These are phyloP conservation scores for Gymnopithys bicolor DNA, from an alignment of 2,797 vertebrate species.

Conservation along the genomic window DNA sequence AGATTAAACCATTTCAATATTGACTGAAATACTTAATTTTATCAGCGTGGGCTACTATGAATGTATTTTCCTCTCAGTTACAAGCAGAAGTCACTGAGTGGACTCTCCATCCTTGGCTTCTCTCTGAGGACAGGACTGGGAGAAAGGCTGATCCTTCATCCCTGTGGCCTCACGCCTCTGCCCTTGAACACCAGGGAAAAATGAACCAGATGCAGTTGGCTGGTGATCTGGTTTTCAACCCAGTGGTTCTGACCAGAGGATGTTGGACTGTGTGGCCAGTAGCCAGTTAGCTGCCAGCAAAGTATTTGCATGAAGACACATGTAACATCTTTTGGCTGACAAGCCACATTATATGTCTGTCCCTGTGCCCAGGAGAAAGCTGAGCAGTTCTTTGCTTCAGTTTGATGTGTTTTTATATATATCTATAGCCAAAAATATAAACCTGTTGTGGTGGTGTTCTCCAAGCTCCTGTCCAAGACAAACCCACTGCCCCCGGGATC, in stretches of 20 bases:
- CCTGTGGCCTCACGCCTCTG: not conserved
- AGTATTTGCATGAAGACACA: not conserved
- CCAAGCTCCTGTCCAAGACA: not conserved
- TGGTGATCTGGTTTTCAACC: conserved; percentile 2
- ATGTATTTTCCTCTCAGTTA: not conserved
- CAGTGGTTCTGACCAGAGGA: not conserved
- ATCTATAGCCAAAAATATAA: not conserved
- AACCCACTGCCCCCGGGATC: not conserved
- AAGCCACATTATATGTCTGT: not conserved
- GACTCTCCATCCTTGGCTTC: not conserved
- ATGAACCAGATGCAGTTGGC: not conserved
- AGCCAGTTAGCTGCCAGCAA: conserved; percentile 5
- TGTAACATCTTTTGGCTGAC: conserved; percentile 12
- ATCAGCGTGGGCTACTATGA: not conserved
- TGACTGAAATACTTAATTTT: not conserved
- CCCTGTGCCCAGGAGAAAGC: conserved; percentile 6
- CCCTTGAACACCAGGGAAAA: not conserved
- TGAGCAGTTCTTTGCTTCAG: not conserved
- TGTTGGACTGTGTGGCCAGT: not conserved
- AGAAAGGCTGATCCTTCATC: not conserved
- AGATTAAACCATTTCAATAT: not conserved
- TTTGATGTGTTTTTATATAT: not conserved
- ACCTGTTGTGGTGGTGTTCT: not conserved
- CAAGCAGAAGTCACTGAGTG: not conserved
- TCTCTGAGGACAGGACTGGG: not conserved